Evolutionary conservation across 2,113 vertebrate genomes (phyloP), one percentile per base, ranked within the genome.

Genomic region (Anhinga anhinga): DNA sequence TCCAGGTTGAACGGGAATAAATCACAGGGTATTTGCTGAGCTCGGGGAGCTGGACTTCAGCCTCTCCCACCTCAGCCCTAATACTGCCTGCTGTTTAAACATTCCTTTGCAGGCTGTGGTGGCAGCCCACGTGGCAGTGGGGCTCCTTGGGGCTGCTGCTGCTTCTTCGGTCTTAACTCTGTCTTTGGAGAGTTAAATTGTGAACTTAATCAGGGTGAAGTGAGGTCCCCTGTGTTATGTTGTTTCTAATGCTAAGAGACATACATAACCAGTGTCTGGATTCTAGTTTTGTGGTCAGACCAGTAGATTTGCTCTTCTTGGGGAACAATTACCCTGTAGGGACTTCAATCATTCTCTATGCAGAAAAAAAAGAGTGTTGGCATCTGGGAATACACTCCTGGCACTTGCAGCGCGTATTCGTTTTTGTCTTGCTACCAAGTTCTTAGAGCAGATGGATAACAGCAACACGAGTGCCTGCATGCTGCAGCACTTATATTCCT

Each of bases 321-420:
- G 50, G 29, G 12, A 7, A 23, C 45, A 77, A 86, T 45, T 38
- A 47, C 30, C 27, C 55, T 34, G 12, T 53, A 73, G 42, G 36
- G 10, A 30, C 23, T 81, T 85, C 17, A 58, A 47, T 86, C 30
- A 10, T 82, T 67, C 14, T 15, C 14, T 65, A 21, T 83, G 25
- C 17, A 77, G 30, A 13, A 62, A 44, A 82, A 82, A 20, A 15
- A 15, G 3, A 30, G 15, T 26, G 6, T 38, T 81, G 88, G 76
- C 63, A 47, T 58, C 38, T 69, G 47, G 63, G 69, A 86, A 40
- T 42, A 22, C 0, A 3, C 49, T 87, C 23, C 44, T 74, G n/a
- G 32, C 0, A 0, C 78, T 74, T 79, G 32, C 26, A 50, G 20
- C 17, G 2, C 8, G 15, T 42, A 9, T 7, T 73, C 0, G 0